Evolutionary conservation across 2,113 vertebrate genomes (phyloP).

Genomic region (human): DNA sequence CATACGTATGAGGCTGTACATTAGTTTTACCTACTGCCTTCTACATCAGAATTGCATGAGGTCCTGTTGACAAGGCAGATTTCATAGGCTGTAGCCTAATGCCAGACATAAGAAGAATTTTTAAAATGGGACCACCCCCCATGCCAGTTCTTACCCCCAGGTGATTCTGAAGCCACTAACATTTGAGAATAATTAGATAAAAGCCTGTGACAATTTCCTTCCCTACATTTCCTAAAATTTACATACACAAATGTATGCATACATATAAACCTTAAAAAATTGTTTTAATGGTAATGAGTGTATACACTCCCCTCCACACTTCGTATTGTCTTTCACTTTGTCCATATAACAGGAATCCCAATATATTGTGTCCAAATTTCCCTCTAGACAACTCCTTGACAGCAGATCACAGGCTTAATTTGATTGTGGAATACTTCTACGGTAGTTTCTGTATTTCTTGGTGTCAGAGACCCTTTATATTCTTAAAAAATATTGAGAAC

Average conservation of each 20-base stretch:
- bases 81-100: background rate
- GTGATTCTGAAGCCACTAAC: background rate
- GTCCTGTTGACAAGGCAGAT: background rate
- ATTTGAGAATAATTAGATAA: background rate
- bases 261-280: background rate
- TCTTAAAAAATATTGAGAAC: background rate
- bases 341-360: background rate
- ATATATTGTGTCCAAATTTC: background rate
- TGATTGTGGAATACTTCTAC: background rate
- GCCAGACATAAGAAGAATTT: background rate
- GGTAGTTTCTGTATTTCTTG: background rate
- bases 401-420: background rate
- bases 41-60: background rate
- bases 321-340: background rate
- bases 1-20: background rate
- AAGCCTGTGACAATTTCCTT: background rate
- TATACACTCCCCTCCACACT: background rate
- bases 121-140: background rate
- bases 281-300: background rate
- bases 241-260: background rate
- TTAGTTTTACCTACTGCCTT: background rate
- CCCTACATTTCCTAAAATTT: background rate
- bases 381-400: background rate
- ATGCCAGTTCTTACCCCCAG: background rate
- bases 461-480: background rate